Evolutionary conservation across 2,888 invertebrate species (phyloP), one percentile per base, ranked within the genome.

Genomic region (Agonopterix arenella): DNA sequence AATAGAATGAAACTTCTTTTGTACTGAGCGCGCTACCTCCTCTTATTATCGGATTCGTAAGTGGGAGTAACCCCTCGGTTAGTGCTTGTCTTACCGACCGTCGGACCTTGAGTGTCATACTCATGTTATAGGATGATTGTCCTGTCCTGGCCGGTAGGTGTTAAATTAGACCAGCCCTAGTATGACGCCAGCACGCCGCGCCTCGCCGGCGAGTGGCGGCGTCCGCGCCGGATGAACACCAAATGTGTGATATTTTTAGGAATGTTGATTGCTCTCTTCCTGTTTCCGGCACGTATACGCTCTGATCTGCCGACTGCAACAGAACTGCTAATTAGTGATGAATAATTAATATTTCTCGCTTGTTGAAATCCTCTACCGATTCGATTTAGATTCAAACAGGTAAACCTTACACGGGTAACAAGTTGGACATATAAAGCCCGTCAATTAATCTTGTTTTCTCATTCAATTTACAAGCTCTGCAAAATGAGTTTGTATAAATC

Each of bases 161-260:
- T 13, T 43, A 43, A 40, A 40, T 40, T 40, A 40, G 40, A n/a
- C 28, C 28, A 28, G 28, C 28, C 28, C 28, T 28, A 28, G 28
- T 28, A 28, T 28, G 28, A 28, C 28, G n/a, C 44, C 11, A 36
- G 58, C 56, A 49, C 52, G 52, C 54, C 61, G 60, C 64, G 59
- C 54, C 61, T 58, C 58, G 62, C 55, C 47, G 51, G 42, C 46
- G 49, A 7, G 44, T 45, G 13, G 46, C 45, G 42, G 36, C 45
- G 55, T 52, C 48, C 48, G 16, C 47, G 54, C 80, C 88, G 88
- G 85, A 85, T 83, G 86, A 82, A 77, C 82, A 83, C 88, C 85
- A 84, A 88, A 88, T 84, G 89, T 83, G 85, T 82, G 80, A 83
- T 89, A 89, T 89, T 88, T 89, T 85, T 89, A 85, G 86, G 80